Evolutionary conservation across 2,888 invertebrate genomes (phyloP).

Genomic region (Leptura quadrifasciata): DNA sequence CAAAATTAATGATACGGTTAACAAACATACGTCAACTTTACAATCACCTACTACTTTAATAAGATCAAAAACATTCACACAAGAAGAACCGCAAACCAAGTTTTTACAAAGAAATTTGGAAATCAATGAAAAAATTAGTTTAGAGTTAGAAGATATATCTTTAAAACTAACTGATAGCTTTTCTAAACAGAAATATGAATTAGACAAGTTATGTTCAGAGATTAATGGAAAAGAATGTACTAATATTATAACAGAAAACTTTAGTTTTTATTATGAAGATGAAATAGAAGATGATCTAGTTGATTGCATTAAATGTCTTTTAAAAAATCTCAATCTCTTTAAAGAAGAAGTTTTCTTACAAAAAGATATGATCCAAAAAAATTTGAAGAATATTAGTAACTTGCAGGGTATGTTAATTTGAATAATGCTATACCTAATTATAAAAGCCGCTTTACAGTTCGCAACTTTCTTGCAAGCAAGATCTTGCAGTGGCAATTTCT

Average conservation of each 20-base stretch:
- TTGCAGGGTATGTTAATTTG: constrained; percentile 68
- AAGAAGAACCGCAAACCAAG: constrained; percentile 78
- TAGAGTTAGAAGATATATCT: constrained; percentile 87
- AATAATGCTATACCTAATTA: too few species aligned
- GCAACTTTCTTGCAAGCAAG: too few species aligned
- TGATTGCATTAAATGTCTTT: constrained; percentile 80
- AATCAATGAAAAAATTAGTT: constrained; percentile 76
- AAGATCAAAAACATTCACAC: constrained; percentile 81
- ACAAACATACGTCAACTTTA: constrained; percentile 70
- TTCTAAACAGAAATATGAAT: constrained; percentile 81
- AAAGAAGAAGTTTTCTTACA: constrained; percentile 73
- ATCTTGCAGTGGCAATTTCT: too few species aligned
- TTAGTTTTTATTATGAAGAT: constrained; percentile 79
- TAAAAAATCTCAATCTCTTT: constrained; percentile 79
- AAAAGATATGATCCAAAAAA: constrained; percentile 78
- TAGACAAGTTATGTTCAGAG: constrained; percentile 82
- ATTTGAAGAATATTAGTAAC: constrained; percentile 71
- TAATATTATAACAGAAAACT: constrained; percentile 78
- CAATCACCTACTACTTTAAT: constrained; percentile 64
- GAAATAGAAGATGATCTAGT: constrained; percentile 79
- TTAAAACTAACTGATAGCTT: constrained; percentile 82
- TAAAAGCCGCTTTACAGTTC: too few species aligned
- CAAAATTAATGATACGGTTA: constrained; percentile 76
- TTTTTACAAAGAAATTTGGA: constrained; percentile 74
- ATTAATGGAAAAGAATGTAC: constrained; percentile 80